Conservation (phyloP, 2,888 invertebrate species). For the Polyommatus iphigenia region DNA sequence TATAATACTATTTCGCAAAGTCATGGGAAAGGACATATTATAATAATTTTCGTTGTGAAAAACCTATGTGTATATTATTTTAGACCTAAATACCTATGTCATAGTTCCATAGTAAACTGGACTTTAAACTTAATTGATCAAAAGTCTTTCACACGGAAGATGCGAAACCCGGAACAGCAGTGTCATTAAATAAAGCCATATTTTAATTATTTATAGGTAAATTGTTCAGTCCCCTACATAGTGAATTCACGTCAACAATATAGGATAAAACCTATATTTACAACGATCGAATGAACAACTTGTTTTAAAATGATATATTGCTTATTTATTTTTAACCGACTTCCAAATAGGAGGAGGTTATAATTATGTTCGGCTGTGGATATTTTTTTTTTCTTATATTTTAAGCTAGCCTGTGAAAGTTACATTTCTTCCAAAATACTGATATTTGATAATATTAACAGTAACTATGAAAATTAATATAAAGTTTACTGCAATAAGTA, state of each 20-base stretch:
- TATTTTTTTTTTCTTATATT: not conserved
- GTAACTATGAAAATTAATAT: not conserved
- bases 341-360: too few species aligned
- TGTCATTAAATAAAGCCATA: not conserved
- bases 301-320: conserved; percentile 8
- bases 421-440: not conserved
- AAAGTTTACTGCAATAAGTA: not conserved
- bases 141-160: not conserved
- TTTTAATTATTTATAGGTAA: not conserved
- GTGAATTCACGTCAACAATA: not conserved
- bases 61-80: too few species aligned
- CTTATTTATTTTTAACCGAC: not conserved
- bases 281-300: not conserved
- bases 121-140: not conserved
- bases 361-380: too few species aligned
- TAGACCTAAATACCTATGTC: too few species aligned
- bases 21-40: too few species aligned
- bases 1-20: too few species aligned
- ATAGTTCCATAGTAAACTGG: not conserved
- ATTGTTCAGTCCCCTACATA: not conserved
- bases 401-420: not conserved
- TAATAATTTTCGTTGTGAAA: too few species aligned
- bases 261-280: not conserved
- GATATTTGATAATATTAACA: not conserved
- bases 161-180: not conserved